These are phyloP conservation scores for Coregonus suidteri DNA, from an alignment of 2,797 vertebrate species.

Conservation along the genomic window DNA sequence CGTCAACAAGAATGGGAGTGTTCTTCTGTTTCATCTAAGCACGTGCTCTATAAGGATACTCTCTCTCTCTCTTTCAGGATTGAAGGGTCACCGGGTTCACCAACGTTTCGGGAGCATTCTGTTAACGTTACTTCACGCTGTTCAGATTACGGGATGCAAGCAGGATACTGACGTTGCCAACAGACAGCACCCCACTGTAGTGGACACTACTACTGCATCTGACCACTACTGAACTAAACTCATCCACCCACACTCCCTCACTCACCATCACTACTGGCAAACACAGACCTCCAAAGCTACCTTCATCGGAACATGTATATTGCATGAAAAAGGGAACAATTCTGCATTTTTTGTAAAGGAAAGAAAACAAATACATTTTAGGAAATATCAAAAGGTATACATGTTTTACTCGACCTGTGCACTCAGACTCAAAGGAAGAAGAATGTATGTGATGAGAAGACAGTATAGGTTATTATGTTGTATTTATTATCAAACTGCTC, in stretches of 20 bases:
- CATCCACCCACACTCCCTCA: neutral
- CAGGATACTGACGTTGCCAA: neutral
- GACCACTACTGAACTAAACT: constrained; percentile 27
- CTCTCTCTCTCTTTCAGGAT: constrained; percentile 64
- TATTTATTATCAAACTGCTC: constrained; percentile 76
- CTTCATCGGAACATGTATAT: constrained; percentile 79
- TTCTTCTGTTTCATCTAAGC: neutral
- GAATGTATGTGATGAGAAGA: constrained; percentile 73
- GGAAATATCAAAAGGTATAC: constrained; percentile 68
- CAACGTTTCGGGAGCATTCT: constrained; percentile 35
- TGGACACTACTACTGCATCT: constrained; percentile 43
- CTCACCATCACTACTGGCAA: constrained; percentile 23
- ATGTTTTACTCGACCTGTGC: constrained; percentile 77
- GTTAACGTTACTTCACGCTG: constrained; percentile 22
- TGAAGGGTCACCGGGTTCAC: constrained; percentile 64
- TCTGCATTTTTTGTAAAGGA: constrained; percentile 77
- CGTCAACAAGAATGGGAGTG: neutral
- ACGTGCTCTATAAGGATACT: neutral
- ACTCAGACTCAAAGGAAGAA: constrained; percentile 61
- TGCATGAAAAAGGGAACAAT: constrained; percentile 85
- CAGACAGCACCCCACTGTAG: constrained; percentile 34
- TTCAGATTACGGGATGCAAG: constrained; percentile 72
- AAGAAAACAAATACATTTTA: constrained; percentile 36
- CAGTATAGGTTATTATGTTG: constrained; percentile 35
- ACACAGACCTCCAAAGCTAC: constrained; percentile 65